phyloP scores from a whole-genome alignment of 2,113 vertebrate genomes.

The Cnemophilus loriae region DNA sequence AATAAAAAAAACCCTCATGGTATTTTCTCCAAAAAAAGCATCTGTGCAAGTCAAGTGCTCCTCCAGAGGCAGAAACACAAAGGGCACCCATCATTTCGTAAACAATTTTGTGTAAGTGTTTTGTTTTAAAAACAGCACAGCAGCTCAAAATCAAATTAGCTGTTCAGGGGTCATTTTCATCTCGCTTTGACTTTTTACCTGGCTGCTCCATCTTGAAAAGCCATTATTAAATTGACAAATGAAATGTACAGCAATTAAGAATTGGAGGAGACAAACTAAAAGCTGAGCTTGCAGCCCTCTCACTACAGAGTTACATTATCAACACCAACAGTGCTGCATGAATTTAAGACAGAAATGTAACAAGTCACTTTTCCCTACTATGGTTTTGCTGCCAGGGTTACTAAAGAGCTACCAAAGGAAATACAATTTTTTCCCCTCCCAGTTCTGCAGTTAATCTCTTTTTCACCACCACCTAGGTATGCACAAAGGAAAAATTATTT shows the following conservation, averaged over 20 bases:
- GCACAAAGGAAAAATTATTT: neutral
- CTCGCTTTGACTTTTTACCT: neutral
- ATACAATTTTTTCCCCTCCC: fast-evolving
- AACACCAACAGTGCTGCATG: neutral
- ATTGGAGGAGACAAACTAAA: neutral
- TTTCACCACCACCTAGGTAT: neutral
- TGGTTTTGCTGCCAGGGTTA: neutral
- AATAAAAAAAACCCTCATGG: neutral
- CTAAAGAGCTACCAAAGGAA: neutral
- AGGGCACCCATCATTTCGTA: neutral
- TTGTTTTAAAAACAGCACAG: neutral
- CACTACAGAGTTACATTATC: neutral
- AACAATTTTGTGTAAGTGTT: neutral
- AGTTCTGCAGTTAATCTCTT: neutral
- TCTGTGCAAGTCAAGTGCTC: neutral
- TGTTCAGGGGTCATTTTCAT: neutral
- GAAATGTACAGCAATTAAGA: neutral
- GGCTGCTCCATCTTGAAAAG: neutral
- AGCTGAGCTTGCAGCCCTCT: neutral
- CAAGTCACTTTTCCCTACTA: neutral
- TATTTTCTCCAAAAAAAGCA: neutral
- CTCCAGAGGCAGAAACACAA: neutral
- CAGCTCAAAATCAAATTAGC: neutral
- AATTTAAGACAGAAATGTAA: neutral
- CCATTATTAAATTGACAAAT: neutral